A percentile compares a stretch with the other conserved stretches of the same genome.
Evolutionary conservation across 1,140 invertebrate genomes (phyloP).

Genomic region (Elymnias hypermnestra): DNA sequence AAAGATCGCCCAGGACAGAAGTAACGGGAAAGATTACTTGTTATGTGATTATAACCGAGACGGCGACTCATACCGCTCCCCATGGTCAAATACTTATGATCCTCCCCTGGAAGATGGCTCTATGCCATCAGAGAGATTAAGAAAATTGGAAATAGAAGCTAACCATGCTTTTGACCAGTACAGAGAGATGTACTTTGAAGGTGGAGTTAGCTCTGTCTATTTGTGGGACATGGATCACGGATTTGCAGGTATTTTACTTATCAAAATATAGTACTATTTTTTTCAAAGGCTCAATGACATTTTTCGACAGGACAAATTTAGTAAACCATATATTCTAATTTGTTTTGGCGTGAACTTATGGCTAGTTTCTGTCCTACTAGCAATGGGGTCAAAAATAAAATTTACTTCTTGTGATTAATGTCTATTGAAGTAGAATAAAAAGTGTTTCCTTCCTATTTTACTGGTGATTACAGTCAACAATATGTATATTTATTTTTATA

Average conservation of each 20-base stretch:
- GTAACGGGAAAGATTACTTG: constrained; percentile 96
- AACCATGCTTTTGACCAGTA: constrained; percentile 99
- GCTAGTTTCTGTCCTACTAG: no score
- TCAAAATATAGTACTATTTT: no score
- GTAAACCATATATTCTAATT: no score
- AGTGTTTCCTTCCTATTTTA: no score
- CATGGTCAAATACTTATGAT: constrained; percentile 99
- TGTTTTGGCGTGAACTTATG: no score
- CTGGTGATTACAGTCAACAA: no score
- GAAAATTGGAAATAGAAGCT: constrained; percentile 97
- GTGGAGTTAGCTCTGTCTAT: constrained; percentile 99
- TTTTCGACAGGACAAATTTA: no score
- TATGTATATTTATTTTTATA: no score
- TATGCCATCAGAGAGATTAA: constrained; percentile 96
- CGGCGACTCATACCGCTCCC: constrained; percentile 99
- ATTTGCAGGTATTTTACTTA: constrained; percentile 86
- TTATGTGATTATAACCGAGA: constrained; percentile 99
- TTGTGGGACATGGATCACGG: constrained; percentile 99
- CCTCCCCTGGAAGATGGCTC: constrained; percentile 98
- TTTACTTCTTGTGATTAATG: no score
- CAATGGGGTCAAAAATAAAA: no score
- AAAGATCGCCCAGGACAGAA: constrained; percentile 97
- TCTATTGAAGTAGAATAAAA: no score
- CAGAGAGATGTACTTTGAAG: constrained; percentile 99
- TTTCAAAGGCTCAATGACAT: no score